Percentiles rank a stretch among this genome's conserved stretches.
phyloP scores from a whole-genome alignment of 2,797 vertebrate species.

The Bovichtus diacanthus region DNA sequence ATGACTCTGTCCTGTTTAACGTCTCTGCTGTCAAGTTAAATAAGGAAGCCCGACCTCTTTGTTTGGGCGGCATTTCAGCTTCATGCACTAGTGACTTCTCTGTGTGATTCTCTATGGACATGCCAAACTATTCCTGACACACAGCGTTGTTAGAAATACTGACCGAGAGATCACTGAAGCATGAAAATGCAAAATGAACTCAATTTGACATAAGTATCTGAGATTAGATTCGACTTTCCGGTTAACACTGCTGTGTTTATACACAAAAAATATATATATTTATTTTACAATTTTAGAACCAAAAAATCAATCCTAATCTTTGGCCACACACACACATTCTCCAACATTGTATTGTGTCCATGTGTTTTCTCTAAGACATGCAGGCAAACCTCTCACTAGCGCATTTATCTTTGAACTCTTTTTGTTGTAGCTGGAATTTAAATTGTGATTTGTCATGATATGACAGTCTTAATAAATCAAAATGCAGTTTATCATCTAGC shows the following conservation, averaged over 20 bases:
- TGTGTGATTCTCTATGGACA: constrained; percentile 25
- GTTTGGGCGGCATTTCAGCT: constrained; percentile 49
- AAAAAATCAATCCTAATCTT: background rate
- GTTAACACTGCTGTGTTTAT: background rate
- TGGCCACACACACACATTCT: background rate
- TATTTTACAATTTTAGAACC: background rate
- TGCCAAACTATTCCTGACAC: constrained; percentile 42
- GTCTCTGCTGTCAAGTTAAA: constrained; percentile 54
- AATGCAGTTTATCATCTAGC: constrained; percentile 5
- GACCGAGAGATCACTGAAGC: constrained; percentile 24
- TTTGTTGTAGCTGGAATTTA: background rate
- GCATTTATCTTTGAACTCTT: background rate
- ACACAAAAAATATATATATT: background rate
- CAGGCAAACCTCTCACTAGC: background rate
- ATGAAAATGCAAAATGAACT: constrained; percentile 33
- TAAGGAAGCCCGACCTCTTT: constrained; percentile 50
- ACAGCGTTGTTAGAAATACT: constrained; percentile 41
- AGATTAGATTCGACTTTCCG: background rate
- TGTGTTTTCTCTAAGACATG: background rate
- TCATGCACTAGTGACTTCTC: constrained; percentile 37
- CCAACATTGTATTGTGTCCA: background rate
- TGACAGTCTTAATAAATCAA: background rate
- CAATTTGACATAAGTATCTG: constrained; percentile 17
- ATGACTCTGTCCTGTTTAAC: constrained; percentile 40
- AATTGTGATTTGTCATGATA: background rate